phyloP scores from a whole-genome alignment of 2,113 vertebrate genomes.

The Callaeas wilsoni region DNA sequence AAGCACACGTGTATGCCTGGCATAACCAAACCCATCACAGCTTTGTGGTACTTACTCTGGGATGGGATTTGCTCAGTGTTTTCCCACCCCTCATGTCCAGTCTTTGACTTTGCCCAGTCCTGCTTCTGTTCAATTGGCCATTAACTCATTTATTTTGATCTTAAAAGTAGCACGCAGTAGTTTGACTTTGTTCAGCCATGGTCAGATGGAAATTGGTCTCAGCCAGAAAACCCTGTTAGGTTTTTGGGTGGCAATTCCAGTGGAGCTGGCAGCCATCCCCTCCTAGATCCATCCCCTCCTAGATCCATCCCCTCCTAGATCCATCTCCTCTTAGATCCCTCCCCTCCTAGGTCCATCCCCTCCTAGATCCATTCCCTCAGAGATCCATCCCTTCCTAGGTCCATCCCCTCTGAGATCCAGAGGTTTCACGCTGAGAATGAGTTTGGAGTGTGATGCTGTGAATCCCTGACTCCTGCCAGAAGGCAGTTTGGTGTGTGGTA shows the following conservation, averaged over 20 bases:
- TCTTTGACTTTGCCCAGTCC: slow-evolving; percentile 56
- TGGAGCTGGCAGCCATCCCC: not conserved
- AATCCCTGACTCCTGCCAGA: not conserved
- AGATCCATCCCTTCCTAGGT: not conserved
- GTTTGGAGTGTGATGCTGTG: not conserved
- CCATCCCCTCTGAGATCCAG: not conserved
- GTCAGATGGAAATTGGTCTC: not conserved
- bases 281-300: not conserved
- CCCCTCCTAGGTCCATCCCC: not conserved
- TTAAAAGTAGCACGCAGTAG: slow-evolving; percentile 43
- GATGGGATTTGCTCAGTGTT: not conserved
- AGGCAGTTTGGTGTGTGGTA: not conserved
- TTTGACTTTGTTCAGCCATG: not conserved
- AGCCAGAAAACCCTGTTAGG: not conserved
- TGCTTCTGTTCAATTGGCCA: slow-evolving; percentile 45
- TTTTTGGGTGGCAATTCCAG: not conserved
- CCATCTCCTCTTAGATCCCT: not conserved
- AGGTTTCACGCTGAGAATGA: not conserved
- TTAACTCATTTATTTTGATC: slow-evolving; percentile 55
- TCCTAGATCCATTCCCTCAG: not conserved
- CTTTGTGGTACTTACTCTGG: not conserved
- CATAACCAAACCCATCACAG: not conserved
- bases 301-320: not conserved
- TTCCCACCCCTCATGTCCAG: not conserved
- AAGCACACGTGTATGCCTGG: not conserved